Conservation (phyloP, 2,888 invertebrate genomes). For the Emesis furor region DNA sequence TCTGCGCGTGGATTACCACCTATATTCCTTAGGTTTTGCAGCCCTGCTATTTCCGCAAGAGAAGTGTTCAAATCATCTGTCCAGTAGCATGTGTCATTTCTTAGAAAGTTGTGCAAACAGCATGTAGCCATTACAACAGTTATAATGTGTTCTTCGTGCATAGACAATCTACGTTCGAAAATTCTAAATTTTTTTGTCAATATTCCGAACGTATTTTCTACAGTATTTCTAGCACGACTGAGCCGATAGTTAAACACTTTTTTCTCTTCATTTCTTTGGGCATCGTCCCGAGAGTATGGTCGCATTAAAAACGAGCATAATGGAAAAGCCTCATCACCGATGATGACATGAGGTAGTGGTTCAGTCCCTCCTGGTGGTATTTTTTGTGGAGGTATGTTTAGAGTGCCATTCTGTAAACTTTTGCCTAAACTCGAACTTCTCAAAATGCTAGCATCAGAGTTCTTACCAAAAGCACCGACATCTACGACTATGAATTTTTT, state of each 20-base stretch:
- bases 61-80: conserved; percentile 22
- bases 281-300: conserved; percentile 41
- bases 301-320: conserved; percentile 48
- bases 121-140: conserved; percentile 31
- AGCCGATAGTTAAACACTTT: conserved; percentile 56
- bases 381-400: conserved; percentile 32
- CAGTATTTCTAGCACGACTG: conserved; percentile 52
- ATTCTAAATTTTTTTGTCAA: conserved; percentile 40
- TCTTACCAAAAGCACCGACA: conserved; percentile 28
- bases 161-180: conserved; percentile 23
- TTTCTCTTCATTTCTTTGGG: conserved; percentile 39
- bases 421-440: conserved; percentile 31
- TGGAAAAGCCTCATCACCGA: conserved; percentile 42
- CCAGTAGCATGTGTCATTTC: conserved; percentile 33
- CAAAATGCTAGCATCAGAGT: conserved; percentile 30
- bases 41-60: conserved; percentile 1
- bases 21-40: conserved; percentile 26
- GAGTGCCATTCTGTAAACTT: conserved; percentile 26
- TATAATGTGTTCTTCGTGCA: conserved; percentile 22
- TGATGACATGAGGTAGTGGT: conserved; percentile 25
- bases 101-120: conserved; percentile 28
- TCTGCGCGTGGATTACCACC: conserved; percentile 18
- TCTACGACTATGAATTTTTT: conserved; percentile 24
- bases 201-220: conserved; percentile 57
- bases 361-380: conserved; percentile 27